phyloP scores from a whole-genome alignment of 2,888 invertebrate species.

The Tachina grossa region DNA sequence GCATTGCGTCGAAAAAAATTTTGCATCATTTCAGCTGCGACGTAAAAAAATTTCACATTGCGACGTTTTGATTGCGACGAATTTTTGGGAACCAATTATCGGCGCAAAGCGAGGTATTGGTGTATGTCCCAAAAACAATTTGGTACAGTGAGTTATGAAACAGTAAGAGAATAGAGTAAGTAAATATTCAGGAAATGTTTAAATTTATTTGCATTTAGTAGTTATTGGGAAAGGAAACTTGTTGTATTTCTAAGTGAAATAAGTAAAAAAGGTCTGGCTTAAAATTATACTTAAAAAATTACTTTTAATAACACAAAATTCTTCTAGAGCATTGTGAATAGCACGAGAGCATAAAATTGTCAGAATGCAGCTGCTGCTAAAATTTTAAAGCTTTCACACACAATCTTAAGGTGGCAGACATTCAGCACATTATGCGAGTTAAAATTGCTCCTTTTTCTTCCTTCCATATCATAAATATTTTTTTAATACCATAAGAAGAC shows the following conservation, averaged over 20 bases:
- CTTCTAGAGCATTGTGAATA: neutral
- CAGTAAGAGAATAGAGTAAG: neutral
- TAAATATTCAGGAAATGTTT: neutral
- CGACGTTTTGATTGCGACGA: no score
- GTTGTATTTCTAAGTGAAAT: no score
- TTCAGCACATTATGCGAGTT: constrained; percentile 63
- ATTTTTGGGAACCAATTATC: no score
- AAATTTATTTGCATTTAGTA: neutral
- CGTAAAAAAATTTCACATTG: no score
- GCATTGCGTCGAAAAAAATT: no score
- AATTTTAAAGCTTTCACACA: neutral
- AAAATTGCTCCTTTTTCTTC: constrained; percentile 3
- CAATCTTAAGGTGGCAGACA: constrained; percentile 49
- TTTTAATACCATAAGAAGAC: constrained; percentile 28
- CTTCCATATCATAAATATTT: neutral
- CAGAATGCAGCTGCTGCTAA: neutral
- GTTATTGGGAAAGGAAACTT: neutral
- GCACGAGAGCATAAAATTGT: neutral
- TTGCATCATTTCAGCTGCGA: no score
- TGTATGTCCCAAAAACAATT: neutral
- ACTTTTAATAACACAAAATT: neutral
- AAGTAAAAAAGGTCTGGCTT: neutral
- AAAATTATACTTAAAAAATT: neutral
- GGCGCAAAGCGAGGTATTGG: no score
- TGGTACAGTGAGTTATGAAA: neutral